Evolutionary conservation across 2,113 vertebrate species (phyloP).

Genomic region (Euleptes europaea): DNA sequence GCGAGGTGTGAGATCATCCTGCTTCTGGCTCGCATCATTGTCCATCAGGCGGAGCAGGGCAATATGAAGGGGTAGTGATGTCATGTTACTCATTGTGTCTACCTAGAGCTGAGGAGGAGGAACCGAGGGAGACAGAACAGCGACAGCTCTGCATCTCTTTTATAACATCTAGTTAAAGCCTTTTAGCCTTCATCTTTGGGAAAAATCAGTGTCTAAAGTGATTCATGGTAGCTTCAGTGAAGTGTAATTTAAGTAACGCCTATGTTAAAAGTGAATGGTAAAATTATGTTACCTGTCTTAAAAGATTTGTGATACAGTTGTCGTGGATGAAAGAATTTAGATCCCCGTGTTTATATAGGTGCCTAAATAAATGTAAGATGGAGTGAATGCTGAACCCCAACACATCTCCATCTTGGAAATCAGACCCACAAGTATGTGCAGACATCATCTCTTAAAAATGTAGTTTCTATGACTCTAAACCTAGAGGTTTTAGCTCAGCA

Average conservation of each 20-base stretch:
- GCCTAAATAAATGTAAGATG: slow-evolving; percentile 48
- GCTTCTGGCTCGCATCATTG: neutral
- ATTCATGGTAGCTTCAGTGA: slow-evolving; percentile 63
- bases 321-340: slow-evolving; percentile 27
- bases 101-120: neutral
- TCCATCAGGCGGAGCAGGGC: neutral
- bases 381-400: slow-evolving; percentile 31
- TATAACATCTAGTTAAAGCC: neutral
- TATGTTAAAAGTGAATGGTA: slow-evolving; percentile 43
- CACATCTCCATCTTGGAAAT: neutral
- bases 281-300: slow-evolving; percentile 38
- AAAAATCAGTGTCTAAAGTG: slow-evolving; percentile 41
- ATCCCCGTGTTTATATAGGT: slow-evolving; percentile 26
- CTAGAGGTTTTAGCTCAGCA: neutral
- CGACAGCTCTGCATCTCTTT: neutral
- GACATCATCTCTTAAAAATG: slow-evolving; percentile 10
- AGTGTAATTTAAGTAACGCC: slow-evolving; percentile 19
- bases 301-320: slow-evolving; percentile 44
- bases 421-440: neutral
- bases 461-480: neutral
- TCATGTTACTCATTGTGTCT: neutral
- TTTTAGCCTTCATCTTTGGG: neutral
- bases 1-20: neutral
- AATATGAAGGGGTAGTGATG: neutral
- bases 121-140: neutral